Conservation (phyloP, 2,797 vertebrate species). For the Sebastes cheni region DNA sequence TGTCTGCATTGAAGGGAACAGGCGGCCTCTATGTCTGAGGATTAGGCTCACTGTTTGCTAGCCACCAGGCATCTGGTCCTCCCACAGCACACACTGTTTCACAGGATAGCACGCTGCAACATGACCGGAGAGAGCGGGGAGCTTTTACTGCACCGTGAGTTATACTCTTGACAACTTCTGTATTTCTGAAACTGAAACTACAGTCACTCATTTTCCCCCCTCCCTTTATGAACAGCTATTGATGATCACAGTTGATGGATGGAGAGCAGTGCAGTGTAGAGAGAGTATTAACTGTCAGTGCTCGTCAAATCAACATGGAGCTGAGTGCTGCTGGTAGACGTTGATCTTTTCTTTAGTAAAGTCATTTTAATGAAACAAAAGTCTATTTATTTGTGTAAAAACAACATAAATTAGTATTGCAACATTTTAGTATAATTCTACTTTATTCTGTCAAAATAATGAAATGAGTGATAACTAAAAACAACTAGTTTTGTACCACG, state of each 20-base stretch:
- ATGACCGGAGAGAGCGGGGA: conserved; percentile 87
- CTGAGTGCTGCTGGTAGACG: not conserved
- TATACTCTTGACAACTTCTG: not conserved
- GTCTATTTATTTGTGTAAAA: not conserved
- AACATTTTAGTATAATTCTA: not conserved
- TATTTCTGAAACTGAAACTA: not conserved
- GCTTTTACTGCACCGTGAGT: conserved; percentile 90
- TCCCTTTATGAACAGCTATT: not conserved
- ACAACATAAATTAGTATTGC: not conserved
- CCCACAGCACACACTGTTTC: conserved; percentile 70
- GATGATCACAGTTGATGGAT: not conserved
- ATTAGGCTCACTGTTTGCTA: conserved; percentile 77
- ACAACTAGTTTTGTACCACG: not conserved
- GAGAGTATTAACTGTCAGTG: not conserved
- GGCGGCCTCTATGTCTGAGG: conserved; percentile 71
- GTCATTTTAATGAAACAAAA: not conserved
- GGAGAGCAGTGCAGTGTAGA: no score
- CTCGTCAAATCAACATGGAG: not conserved
- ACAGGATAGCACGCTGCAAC: conserved; percentile 65
- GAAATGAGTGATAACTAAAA: not conserved
- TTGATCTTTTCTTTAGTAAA: not conserved
- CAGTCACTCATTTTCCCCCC: not conserved
- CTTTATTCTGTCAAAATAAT: not conserved
- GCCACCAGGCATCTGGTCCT: conserved; percentile 74
- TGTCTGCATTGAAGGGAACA: conserved; percentile 73